These are phyloP conservation scores for Pseudorasbora parva DNA, from an alignment of 2,113 vertebrate genomes.

Conservation along the genomic window DNA sequence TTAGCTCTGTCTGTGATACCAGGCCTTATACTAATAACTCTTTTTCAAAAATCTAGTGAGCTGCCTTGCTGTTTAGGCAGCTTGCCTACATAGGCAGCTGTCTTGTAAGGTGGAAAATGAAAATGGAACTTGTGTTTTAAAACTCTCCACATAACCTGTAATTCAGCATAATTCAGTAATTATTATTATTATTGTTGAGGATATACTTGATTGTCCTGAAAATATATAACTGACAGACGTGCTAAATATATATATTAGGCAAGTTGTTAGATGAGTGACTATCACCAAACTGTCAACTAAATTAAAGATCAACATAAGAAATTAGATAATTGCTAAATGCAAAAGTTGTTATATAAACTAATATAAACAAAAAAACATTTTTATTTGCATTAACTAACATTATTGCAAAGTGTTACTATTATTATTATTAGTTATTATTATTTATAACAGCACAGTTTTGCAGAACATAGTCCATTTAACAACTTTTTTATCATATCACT, in stretches of 20 bases:
- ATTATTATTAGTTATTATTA: too few species aligned
- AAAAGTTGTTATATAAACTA: too few species aligned
- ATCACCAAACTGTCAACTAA: not conserved
- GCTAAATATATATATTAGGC: too few species aligned
- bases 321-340: not conserved
- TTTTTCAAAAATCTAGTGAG: not conserved
- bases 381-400: too few species aligned
- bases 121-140: not conserved
- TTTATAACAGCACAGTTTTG: too few species aligned
- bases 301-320: not conserved
- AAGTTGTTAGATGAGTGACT: not conserved
- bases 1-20: too few species aligned
- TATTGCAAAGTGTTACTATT: not conserved
- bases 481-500: not conserved
- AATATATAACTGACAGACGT: too few species aligned
- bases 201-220: not conserved
- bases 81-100: not conserved
- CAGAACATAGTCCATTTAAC: not conserved
- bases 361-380: too few species aligned
- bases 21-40: not conserved
- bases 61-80: not conserved
- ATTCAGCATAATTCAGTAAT: not conserved
- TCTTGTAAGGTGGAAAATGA: not conserved
- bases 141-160: not conserved
- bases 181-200: not conserved